Evolutionary conservation across 2,797 vertebrate species (phyloP).

Genomic region (Allenopithecus nigroviridis): DNA sequence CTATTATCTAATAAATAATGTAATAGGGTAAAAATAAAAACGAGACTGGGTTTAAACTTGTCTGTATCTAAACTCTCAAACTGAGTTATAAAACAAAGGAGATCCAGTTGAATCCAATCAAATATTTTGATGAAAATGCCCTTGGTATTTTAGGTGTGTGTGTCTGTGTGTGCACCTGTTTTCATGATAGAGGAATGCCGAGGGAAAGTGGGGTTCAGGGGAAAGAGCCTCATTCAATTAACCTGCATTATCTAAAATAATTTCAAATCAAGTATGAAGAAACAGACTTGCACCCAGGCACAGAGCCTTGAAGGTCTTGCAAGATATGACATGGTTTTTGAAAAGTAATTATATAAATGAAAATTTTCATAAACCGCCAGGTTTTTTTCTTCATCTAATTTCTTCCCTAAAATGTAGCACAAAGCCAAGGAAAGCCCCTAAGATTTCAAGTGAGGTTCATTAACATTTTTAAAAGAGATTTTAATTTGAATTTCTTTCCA

Average conservation of each 20-base stretch:
- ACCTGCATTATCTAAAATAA: background rate
- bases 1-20: background rate
- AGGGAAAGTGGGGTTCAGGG: background rate
- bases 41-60: background rate
- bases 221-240: background rate
- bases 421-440: background rate
- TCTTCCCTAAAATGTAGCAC: background rate
- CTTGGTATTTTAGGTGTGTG: background rate
- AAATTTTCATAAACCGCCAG: slow-evolving; percentile 1
- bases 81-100: background rate
- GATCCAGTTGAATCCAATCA: background rate
- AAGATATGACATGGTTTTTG: background rate
- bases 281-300: background rate
- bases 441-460: slow-evolving; percentile 7
- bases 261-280: background rate
- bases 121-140: background rate
- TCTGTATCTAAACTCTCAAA: background rate
- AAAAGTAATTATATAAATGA: slow-evolving; percentile 44
- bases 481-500: slow-evolving; percentile 10
- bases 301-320: slow-evolving; percentile 1
- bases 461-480: background rate
- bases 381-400: slow-evolving; percentile 40
- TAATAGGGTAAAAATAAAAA: background rate
- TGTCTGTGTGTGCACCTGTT: background rate
- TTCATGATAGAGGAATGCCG: background rate